Evolutionary conservation across 2,888 invertebrate genomes (phyloP), one percentile per base, ranked within the genome.

Genomic region (Acrobasis consociella): DNA sequence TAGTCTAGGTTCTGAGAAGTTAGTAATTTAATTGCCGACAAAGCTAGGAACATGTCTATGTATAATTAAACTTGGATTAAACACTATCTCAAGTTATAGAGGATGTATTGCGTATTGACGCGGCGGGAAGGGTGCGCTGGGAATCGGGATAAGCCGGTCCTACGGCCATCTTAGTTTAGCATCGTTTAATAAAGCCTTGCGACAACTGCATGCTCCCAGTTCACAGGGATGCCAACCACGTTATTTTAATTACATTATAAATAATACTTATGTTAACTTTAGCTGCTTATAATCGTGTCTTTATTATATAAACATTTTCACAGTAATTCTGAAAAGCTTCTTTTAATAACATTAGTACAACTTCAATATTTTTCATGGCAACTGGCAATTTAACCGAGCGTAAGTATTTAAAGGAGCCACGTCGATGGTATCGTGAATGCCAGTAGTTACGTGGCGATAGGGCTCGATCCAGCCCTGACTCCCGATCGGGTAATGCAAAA

Each of bases 401-500:
- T 17, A 22, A 31, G 37, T 59, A 59, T 49, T 59, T 17, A 13
- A 52, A 13, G 31, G 37, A 16, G 15, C 17, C 17, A 53, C 15
- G 53, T 46, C 42, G n/a, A 49, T 46, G 22, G 10, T 53, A 46
- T 61, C 52, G 59, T 58, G 49, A 64, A 59, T 46, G 38, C 38
- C 49, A 49, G 15, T 46, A 59, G 53, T 59, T 62, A 59, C 58
- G 22, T 58, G 53, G 39, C 53, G 42, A 59, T 38, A 53, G 66
- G 63, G 64, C 63, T 67, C 70, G 76, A 76, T 81, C 70, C 87
- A 89, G 74, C 89, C 91, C 90, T 90, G 83, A 82, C 84, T 87
- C 82, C 85, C 82, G 87, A 88, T 89, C 90, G 83, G 83, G 86
- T 88, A 90, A 92, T 90, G 91, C 91, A 91, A 91, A 91, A 90